These are phyloP conservation scores for Mongoloraphidia duomilia DNA, from an alignment of 2,888 invertebrate species.

Conservation along the genomic window DNA sequence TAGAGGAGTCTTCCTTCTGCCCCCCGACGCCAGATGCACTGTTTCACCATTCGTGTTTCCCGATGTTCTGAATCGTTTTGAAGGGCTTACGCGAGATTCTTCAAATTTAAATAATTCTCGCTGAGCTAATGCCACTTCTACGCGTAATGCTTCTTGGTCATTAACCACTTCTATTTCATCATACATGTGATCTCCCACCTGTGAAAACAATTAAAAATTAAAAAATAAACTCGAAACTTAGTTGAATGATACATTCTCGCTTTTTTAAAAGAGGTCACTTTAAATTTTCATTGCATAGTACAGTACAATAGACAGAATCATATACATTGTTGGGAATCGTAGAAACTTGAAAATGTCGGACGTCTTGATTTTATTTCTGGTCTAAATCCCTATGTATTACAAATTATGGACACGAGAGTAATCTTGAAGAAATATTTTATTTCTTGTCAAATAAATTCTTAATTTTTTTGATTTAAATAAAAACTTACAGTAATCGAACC, in stretches of 20 bases:
- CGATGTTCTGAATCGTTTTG: not conserved
- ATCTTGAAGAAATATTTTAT: no score
- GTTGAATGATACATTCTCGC: not conserved
- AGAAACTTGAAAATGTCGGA: not conserved
- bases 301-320: slow-evolving; percentile 8
- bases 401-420: no score
- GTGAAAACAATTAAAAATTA: slow-evolving; percentile 7
- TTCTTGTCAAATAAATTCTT: no score
- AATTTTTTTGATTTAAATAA: no score
- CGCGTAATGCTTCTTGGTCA: slow-evolving; percentile 29
- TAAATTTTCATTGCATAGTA: not conserved
- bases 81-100: slow-evolving; percentile 14
- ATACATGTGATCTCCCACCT: slow-evolving; percentile 58
- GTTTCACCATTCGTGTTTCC: not conserved
- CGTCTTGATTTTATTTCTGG: no score
- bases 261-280: not conserved
- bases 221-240: no score
- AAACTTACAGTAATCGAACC: no score
- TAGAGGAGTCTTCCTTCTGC: slow-evolving; percentile 3
- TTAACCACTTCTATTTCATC: slow-evolving; percentile 61
- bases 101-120: slow-evolving; percentile 28
- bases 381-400: no score
- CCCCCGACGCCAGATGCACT: not conserved
- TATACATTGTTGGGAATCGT: not conserved
- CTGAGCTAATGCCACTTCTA: slow-evolving; percentile 29